Base-by-base conservation (phyloP, 2,113 vertebrate genomes). In the Myocastor coypus region DNA sequence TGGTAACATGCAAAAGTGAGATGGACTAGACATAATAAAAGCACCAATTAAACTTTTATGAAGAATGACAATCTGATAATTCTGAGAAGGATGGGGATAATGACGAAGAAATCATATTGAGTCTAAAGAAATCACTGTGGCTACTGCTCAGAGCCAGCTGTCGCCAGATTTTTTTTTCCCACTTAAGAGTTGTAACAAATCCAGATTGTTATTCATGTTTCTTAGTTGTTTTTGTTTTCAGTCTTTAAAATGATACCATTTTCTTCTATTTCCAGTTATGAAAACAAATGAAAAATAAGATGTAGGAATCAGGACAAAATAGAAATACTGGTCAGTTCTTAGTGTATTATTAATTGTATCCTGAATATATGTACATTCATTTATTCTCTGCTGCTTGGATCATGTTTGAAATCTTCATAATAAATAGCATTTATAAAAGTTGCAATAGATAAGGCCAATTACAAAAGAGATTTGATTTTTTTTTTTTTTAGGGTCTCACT, bases 261-360 rank as follows among this genome's bases (percentile, higher is more conserved):
- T 93, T 86, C 12, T 73, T 73, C 55, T n/a, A 28, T 46, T 86
- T 24, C 26, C 16, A 82, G 66, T 26, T 86, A 75, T 68, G 37
- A 82, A 89, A 86, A 82, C 32, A 92, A 92, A 68, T 86, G 28
- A 92, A 89, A 92, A 94, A 75, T 73, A 80, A 92, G 34, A 86
- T 40, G 87, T 68, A 32, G 24, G 3, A 81, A 66, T 75, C 22
- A 87, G 64, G 40, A 83, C n/a, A 42, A 84, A 92, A 94, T 94
- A 0, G 87, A 94, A 88, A 94, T 55, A 75, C 14, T 92, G 46
- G 5, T 46, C 83, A 71, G 9, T 50, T 42, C 42, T 50, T 78
- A 78, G 46, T 46, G 26, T 78, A 40, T 50, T 14, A 83, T 85
- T 81, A 81, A 61, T n/a, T 68, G 3, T 32, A 4, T 83, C 71